A percentile compares a stretch with the other conserved stretches of the same genome.
Evolutionary conservation across 2,797 vertebrate genomes (phyloP).

Genomic region (Chanos chanos): DNA sequence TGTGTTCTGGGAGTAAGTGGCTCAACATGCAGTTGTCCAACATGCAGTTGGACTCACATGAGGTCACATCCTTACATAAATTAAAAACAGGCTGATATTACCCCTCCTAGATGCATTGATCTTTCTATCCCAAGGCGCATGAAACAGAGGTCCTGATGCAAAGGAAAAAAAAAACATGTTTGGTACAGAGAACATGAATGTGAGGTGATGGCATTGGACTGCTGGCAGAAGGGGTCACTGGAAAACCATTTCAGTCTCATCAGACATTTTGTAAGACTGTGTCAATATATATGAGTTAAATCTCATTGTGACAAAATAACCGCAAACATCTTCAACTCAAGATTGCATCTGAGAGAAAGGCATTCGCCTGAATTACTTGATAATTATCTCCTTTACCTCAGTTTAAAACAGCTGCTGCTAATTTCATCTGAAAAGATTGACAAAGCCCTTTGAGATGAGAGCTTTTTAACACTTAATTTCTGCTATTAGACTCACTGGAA

Average conservation of each 20-base stretch:
- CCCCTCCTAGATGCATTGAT: conserved; percentile 58
- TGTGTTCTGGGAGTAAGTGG: conserved; percentile 65
- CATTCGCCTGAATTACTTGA: conserved; percentile 62
- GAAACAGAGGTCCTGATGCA: conserved; percentile 44
- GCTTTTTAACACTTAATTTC: conserved; percentile 60
- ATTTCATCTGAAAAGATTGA: conserved; percentile 44
- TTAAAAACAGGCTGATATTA: conserved; percentile 67
- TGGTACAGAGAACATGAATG: no score
- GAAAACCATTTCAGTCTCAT: background rate
- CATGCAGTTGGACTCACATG: conserved; percentile 66
- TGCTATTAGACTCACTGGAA: conserved; percentile 64
- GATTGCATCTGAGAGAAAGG: conserved; percentile 54
- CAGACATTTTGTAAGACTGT: background rate
- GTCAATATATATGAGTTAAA: no score
- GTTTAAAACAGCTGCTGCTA: conserved; percentile 55
- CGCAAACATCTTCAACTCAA: conserved; percentile 28
- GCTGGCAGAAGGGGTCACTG: background rate
- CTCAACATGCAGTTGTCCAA: conserved; percentile 68
- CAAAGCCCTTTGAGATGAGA: conserved; percentile 57
- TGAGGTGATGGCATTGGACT: no score
- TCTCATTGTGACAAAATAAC: background rate
- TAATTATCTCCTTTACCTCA: conserved; percentile 60
- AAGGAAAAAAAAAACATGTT: conserved; percentile 31
- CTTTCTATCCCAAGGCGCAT: conserved; percentile 57
- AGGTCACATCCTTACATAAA: conserved; percentile 77